Evolutionary conservation across 1,140 invertebrate species (phyloP), one percentile per base, ranked within the genome.

Genomic region (Euglossa dilemma): DNA sequence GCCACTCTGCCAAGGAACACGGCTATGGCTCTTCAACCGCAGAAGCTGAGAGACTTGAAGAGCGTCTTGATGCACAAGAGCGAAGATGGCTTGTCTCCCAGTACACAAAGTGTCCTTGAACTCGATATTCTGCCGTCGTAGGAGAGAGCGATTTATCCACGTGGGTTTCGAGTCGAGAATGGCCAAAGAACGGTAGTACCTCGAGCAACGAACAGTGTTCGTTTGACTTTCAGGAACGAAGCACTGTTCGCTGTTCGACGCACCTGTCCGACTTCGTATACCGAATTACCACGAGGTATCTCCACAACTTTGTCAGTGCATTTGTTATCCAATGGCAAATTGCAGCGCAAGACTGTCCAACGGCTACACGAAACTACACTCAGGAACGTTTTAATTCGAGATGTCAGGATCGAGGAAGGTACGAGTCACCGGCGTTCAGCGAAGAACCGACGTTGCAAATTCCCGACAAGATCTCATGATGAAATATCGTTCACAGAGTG

Each of bases 71-170:
- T 92, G 70, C 91, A 93, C 71, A 92, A 92, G 47, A 92, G 91
- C 83, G 92, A 93, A 47, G 91, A 93, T 78, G 82, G 25, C 66
- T 36, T 82, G 50, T 79, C 87, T 14, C 76, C 80, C 12, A 90
- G 77, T 2, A 72, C 89, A 11, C 92, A 93, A 28, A 94, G 93
- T 54, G 92, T 93, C 14, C 85, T 94, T 16, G 94, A 94, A 54
- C 87, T 94, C 28, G 93, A 94, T 50, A 92, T 93, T 8, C 50
- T 94, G 73, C 94, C 94, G 20, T 94, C 93, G 88, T 94, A 93
- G 93, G 88, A 90, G 83, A 52, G 36, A 67, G 12, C 64, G 45
- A 18, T 57, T 67, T 9, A 56, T 11, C 0, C 8, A 71, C 54
- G 14, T 71, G 47, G 36, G 54, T 57, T 78, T 36, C 25, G 23